These are phyloP conservation scores for Chiroxiphia lanceolata DNA, from an alignment of 2,797 vertebrate genomes.

Conservation along the genomic window DNA sequence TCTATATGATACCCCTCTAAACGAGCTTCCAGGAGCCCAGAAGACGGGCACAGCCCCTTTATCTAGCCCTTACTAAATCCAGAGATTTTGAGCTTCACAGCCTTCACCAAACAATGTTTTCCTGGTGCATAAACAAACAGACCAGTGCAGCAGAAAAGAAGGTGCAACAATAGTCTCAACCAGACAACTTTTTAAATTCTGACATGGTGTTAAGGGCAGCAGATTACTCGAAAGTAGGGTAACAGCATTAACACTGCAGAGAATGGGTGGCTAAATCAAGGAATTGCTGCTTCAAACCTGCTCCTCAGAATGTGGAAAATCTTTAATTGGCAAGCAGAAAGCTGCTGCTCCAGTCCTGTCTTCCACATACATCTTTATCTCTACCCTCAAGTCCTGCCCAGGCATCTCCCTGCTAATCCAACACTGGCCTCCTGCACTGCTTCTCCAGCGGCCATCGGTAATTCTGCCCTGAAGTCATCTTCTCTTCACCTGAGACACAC, in stretches of 20 bases:
- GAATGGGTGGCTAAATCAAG: neutral
- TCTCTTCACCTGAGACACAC: neutral
- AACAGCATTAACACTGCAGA: neutral
- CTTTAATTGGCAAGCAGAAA: neutral
- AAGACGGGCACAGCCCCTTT: neutral
- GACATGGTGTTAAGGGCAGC: neutral
- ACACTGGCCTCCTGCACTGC: neutral
- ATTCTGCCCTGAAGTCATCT: neutral
- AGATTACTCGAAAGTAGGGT: neutral
- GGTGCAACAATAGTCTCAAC: neutral
- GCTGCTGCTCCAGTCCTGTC: neutral
- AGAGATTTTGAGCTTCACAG: neutral
- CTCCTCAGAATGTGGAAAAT: neutral
- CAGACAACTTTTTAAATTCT: neutral
- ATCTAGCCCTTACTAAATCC: neutral
- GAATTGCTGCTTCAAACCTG: neutral
- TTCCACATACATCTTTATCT: neutral
- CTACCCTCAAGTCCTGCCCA: neutral
- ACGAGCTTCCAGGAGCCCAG: neutral
- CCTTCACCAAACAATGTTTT: neutral
- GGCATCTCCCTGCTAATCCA: neutral
- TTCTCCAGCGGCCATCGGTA: neutral
- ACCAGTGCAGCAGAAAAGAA: neutral
- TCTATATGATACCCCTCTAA: neutral
- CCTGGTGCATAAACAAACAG: neutral